Percentiles rank a stretch among this genome's conserved stretches.
phyloP scores from a whole-genome alignment of 2,888 invertebrate genomes.

The Bembecia ichneumoniformis region DNA sequence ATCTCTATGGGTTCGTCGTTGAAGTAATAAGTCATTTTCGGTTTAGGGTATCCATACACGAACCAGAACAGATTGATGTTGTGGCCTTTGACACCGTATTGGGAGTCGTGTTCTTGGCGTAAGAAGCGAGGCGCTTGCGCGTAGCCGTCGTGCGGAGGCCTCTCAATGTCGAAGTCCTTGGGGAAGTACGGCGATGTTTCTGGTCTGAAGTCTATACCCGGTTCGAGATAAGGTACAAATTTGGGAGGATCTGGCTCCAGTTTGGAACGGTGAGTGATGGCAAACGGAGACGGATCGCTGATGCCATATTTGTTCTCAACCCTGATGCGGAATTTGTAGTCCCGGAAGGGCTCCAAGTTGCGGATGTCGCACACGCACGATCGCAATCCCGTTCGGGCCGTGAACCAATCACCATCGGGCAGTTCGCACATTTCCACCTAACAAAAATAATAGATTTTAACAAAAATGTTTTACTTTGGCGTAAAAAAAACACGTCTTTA shows the following conservation, averaged over 20 bases:
- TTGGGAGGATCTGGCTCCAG: slow-evolving; percentile 85
- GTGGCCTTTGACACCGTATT: slow-evolving; percentile 94
- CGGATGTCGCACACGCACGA: slow-evolving; percentile 92
- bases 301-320: slow-evolving; percentile 98
- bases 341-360: slow-evolving; percentile 91
- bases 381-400: slow-evolving; percentile 86
- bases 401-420: slow-evolving; percentile 94
- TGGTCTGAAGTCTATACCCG: slow-evolving; percentile 86
- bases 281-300: slow-evolving; percentile 95
- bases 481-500: no score
- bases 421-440: slow-evolving; percentile 91
- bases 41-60: slow-evolving; percentile 96
- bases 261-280: slow-evolving; percentile 84
- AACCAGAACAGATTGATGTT: slow-evolving; percentile 93
- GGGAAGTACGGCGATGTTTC: slow-evolving; percentile 91
- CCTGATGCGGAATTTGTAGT: slow-evolving; percentile 95
- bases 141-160: slow-evolving; percentile 88
- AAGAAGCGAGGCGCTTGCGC: slow-evolving; percentile 90
- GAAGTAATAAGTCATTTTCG: slow-evolving; percentile 91
- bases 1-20: slow-evolving; percentile 86
- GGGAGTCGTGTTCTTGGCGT: slow-evolving; percentile 86
- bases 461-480: not conserved
- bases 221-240: slow-evolving; percentile 83
- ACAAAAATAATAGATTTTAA: not conserved
- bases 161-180: slow-evolving; percentile 91